phyloP scores from a whole-genome alignment of 2,888 invertebrate genomes.

The Malachius bipustulatus region DNA sequence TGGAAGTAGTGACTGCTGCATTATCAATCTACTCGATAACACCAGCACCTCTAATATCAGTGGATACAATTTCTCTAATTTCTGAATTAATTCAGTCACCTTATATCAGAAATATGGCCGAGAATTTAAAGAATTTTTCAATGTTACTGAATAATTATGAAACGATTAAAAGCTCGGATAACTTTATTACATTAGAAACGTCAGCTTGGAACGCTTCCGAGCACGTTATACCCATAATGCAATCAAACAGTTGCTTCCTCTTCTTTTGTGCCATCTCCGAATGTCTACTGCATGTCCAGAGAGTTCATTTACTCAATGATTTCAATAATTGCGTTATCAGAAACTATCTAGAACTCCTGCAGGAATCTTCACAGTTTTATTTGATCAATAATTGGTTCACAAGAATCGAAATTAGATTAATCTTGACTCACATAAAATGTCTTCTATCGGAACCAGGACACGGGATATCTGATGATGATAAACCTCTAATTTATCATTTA shows the following conservation, averaged over 20 bases:
- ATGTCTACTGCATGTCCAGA: constrained; percentile 26
- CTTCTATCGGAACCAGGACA: no score
- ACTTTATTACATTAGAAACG: constrained; percentile 37
- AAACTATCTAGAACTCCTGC: constrained; percentile 38
- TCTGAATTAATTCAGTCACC: no score
- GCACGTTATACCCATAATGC: constrained; percentile 38
- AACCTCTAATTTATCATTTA: no score
- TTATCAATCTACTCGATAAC: no score
- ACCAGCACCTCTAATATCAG: no score
- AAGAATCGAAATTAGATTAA: constrained; percentile 47
- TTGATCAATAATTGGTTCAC: constrained; percentile 51
- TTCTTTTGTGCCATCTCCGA: constrained; percentile 34
- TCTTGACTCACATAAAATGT: no score
- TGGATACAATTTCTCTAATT: no score
- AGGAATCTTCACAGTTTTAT: constrained; percentile 27
- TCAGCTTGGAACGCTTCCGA: constrained; percentile 37
- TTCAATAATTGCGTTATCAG: no score
- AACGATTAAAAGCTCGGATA: constrained; percentile 34
- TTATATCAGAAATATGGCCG: no score
- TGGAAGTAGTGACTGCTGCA: no score
- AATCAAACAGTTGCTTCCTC: constrained; percentile 37
- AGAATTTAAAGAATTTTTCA: constrained; percentile 36
- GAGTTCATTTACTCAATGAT: no score
- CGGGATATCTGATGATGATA: no score
- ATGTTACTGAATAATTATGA: constrained; percentile 38